These are phyloP conservation scores for Cecidostiba fungosa DNA, from an alignment of 2,888 invertebrate genomes.

Conservation along the genomic window DNA sequence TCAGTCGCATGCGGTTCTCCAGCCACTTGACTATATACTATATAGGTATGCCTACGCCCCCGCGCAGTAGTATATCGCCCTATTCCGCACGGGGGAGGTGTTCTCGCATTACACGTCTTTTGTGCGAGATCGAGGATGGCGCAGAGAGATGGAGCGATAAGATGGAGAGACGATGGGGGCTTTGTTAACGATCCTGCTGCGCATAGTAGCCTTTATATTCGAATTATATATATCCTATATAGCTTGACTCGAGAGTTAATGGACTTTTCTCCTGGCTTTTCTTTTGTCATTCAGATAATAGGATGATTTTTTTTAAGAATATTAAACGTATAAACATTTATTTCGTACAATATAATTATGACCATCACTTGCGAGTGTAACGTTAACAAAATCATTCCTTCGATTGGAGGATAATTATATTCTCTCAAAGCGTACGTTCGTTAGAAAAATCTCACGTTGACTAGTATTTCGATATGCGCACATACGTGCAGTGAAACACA, in stretches of 20 bases:
- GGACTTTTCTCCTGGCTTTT: background rate
- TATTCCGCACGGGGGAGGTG: slow-evolving; percentile 36
- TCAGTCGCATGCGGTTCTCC: slow-evolving; percentile 75
- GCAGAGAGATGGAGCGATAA: background rate
- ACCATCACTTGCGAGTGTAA: too few relatives aligned
- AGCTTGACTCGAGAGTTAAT: background rate
- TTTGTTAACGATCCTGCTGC: slow-evolving; percentile 25
- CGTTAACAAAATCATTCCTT: too few relatives aligned
- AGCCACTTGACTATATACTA: slow-evolving; percentile 39
- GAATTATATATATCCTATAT: background rate
- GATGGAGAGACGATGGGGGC: slow-evolving; percentile 30
- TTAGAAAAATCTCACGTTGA: too few relatives aligned
- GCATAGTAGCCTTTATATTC: background rate
- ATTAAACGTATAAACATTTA: background rate
- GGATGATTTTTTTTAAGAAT: background rate
- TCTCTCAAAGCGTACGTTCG: too few relatives aligned
- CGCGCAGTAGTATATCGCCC: background rate
- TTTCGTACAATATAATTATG: too few relatives aligned
- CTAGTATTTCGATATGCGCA: too few relatives aligned
- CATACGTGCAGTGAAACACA: too few relatives aligned
- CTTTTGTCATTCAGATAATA: background rate
- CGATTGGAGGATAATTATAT: too few relatives aligned
- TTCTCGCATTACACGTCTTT: slow-evolving; percentile 61
- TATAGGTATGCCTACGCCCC: background rate
- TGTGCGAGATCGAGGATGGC: slow-evolving; percentile 49